Evolutionary conservation across 1,140 invertebrate genomes (phyloP).

Genomic region (Listronotus oregonensis): DNA sequence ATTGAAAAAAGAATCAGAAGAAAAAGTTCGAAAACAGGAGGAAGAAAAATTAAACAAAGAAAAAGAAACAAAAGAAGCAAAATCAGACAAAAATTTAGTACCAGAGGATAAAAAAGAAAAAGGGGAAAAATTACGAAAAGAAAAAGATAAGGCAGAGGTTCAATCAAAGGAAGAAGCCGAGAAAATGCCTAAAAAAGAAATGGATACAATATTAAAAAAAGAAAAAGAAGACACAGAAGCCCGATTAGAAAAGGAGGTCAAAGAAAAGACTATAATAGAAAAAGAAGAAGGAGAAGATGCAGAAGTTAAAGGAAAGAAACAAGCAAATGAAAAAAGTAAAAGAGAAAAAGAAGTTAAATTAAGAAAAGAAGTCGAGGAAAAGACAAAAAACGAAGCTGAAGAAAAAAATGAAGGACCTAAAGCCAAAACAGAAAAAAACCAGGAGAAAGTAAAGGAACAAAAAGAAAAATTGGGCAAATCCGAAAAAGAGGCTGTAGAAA

Average conservation of each 20-base stretch:
- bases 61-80: slow-evolving; percentile 16
- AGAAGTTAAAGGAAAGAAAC: neutral
- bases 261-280: slow-evolving; percentile 28
- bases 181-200: slow-evolving; percentile 26
- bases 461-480: neutral
- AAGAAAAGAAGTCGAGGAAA: no score
- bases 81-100: slow-evolving; percentile 12
- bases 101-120: neutral
- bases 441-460: slow-evolving; percentile 1
- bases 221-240: neutral
- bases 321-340: neutral
- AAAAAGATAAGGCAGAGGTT: neutral
- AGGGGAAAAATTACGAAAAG: neutral
- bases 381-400: slow-evolving; percentile 1
- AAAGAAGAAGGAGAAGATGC: slow-evolving; percentile 13
- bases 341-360: no score
- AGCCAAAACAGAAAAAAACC: slow-evolving; percentile 30
- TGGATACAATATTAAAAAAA: neutral
- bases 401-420: neutral
- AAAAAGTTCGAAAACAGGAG: slow-evolving; percentile 1
- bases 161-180: slow-evolving; percentile 2
- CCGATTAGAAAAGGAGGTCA: neutral
- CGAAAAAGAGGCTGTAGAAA: no score
- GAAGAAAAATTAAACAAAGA: slow-evolving; percentile 18
- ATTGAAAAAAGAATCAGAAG: slow-evolving; percentile 5